These are phyloP conservation scores for Mormyrops boulengeri DNA, from an alignment of 2,797 vertebrate genomes.

Conservation along the genomic window DNA sequence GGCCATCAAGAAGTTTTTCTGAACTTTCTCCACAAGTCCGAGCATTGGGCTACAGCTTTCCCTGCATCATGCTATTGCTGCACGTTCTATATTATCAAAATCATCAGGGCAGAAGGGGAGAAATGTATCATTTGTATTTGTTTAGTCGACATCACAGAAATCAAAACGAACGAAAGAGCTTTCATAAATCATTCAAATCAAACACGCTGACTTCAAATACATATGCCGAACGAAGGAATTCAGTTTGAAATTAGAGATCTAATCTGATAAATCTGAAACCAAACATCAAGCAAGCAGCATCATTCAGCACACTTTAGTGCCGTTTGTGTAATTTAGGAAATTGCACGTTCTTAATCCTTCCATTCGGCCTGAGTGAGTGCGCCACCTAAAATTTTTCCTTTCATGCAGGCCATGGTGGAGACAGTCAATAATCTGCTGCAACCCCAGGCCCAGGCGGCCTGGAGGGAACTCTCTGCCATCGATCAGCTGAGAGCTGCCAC, in stretches of 20 bases:
- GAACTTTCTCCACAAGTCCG: background rate
- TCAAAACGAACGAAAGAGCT: background rate
- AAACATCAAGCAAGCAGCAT: constrained; percentile 8
- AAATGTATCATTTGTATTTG: constrained; percentile 8
- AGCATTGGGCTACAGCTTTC: background rate
- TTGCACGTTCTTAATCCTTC: background rate
- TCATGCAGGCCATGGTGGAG: constrained; percentile 89
- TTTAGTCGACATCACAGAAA: background rate
- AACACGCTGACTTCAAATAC: background rate
- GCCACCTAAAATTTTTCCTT: constrained; percentile 23
- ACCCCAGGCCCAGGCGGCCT: constrained; percentile 79
- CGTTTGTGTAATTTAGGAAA: background rate
- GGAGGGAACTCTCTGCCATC: constrained; percentile 80
- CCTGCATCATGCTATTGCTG: background rate
- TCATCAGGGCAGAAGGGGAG: background rate
- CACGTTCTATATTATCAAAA: background rate
- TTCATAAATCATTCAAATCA: background rate
- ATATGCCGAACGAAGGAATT: background rate
- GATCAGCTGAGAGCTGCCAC: constrained; percentile 91
- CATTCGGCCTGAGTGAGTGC: background rate
- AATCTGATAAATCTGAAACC: background rate
- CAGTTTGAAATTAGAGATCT: background rate
- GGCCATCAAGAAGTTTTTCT: background rate
- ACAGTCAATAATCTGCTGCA: constrained; percentile 97
- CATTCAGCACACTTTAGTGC: background rate